Evolutionary conservation across 92 coral and sea anemone species (phyloP), one percentile per base, ranked within the genome.

Genomic region (Anthopleura xanthogrammica): DNA sequence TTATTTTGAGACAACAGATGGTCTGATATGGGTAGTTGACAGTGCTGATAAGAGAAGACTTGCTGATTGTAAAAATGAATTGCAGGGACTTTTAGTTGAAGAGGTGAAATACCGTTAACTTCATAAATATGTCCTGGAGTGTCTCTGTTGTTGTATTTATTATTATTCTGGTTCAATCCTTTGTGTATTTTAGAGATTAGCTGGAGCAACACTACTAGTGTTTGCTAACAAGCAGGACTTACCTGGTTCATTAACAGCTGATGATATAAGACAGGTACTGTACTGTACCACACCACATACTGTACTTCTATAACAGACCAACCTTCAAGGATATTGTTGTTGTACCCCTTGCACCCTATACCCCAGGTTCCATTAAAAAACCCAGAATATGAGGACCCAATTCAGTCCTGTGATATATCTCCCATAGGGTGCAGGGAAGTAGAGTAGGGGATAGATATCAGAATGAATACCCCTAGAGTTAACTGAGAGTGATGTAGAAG

Each of bases 1-100:
- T 86, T 96, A 96, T 81, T 96, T 96, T 94, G 99, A 96, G 86
- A 96, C 97, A 71, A 96, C 99, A 78, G 99, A 96, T 92, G 99
- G 99, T n/a, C 86, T 96, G 79, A 92, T 96, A 24, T 96, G 99
- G 99, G 99, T 96, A 9, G 99, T 96, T 17, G 99, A 96, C 60
- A 94, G 99, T 81, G 99, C 97, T 80, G 99, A 96, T 75, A 86
- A 86, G 82, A 80, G 97, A 68, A 88, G 99, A 64, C 91, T 96
- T 7, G 88, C 70, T 0, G 98, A 90, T 79, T 96, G 99, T 72
- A 86, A 86, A 68, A 82, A 88, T 46, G 99, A 96, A 89, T 85
- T 96, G 54, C 83, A 88, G 54, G 94, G 95, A 40, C 93, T 96
- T 22, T 87, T 96, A 42, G 66, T 90, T 36, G 99, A 96, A 81